These are phyloP conservation scores for Nomada fucata DNA, from an alignment of 2,888 invertebrate species.

Conservation along the genomic window DNA sequence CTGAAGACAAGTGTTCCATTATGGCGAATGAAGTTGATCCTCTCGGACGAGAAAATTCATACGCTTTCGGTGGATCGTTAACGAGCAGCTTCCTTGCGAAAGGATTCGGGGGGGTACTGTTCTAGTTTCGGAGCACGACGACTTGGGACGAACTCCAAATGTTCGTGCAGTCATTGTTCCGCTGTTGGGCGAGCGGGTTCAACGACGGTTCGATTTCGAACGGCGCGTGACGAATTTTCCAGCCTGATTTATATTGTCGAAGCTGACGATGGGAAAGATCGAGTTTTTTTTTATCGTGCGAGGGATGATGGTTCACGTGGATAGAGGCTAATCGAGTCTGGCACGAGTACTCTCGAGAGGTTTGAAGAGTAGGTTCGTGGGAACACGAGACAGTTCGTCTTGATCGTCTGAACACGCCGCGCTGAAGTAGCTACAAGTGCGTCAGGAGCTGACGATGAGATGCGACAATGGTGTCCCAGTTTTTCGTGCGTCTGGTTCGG, in stretches of 20 bases:
- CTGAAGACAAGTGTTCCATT: slow-evolving; percentile 51
- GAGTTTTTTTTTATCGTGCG: not conserved
- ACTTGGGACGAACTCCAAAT: too few species aligned
- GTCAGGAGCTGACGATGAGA: slow-evolving; percentile 17
- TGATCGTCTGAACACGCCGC: slow-evolving; percentile 36
- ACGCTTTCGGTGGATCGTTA: too few species aligned
- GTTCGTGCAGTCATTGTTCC: not conserved
- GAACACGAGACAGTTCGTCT: slow-evolving; percentile 49
- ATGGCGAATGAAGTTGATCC: slow-evolving; percentile 40
- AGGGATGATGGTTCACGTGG: slow-evolving; percentile 18
- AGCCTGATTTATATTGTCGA: not conserved
- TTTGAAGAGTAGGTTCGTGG: slow-evolving; percentile 46
- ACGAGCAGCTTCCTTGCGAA: too few species aligned
- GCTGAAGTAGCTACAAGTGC: slow-evolving; percentile 46
- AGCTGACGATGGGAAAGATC: slow-evolving; percentile 8
- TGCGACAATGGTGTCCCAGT: slow-evolving; percentile 37
- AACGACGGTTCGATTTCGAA: not conserved
- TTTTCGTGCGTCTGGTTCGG: slow-evolving; percentile 8
- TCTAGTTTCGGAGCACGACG: too few species aligned
- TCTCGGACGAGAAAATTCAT: too few species aligned
- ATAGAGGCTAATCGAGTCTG: slow-evolving; percentile 47
- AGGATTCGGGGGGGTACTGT: too few species aligned
- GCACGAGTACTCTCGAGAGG: slow-evolving; percentile 47
- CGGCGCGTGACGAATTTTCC: not conserved
- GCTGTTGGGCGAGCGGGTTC: too few species aligned